These are phyloP conservation scores for Drosophila anceps DNA, from an alignment of 2,888 invertebrate genomes.

Conservation along the genomic window DNA sequence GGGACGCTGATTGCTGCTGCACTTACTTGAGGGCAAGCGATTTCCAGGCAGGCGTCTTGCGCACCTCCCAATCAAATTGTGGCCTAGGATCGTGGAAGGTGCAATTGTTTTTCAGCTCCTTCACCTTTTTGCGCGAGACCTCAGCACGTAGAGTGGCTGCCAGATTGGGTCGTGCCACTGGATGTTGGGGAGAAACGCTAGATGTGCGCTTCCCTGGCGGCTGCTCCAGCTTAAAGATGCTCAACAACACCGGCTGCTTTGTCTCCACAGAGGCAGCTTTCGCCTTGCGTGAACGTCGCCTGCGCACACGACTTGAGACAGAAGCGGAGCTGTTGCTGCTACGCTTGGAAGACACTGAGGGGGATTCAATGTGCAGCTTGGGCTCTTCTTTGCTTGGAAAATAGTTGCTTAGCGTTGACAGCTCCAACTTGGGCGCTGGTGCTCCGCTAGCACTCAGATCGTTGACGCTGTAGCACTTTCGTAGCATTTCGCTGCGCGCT, in stretches of 20 bases:
- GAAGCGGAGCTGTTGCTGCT: conserved; percentile 65
- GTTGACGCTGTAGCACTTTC: conserved; percentile 78
- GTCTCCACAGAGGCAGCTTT: conserved; percentile 20
- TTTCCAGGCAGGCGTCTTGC: conserved; percentile 85
- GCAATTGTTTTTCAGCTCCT: conserved; percentile 81
- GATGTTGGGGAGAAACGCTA: conserved; percentile 82
- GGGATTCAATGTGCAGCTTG: conserved; percentile 74
- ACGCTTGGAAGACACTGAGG: conserved; percentile 55
- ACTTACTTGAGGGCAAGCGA: conserved; percentile 82
- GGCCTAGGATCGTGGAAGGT: conserved; percentile 76
- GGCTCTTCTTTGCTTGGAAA: conserved; percentile 65
- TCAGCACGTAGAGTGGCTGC: conserved; percentile 85
- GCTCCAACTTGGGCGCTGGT: neutral
- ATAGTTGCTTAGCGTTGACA: conserved; percentile 61
- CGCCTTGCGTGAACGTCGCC: conserved; percentile 50
- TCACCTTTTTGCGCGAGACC: conserved; percentile 82
- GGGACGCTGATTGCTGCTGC: neutral
- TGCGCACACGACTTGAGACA: conserved; percentile 40
- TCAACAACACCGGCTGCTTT: conserved; percentile 48
- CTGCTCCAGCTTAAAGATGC: conserved; percentile 63
- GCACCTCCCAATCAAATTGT: conserved; percentile 84
- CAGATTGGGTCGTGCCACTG: conserved; percentile 84
- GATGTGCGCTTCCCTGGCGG: conserved; percentile 40
- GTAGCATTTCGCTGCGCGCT: conserved; percentile 65
- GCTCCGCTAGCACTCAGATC: conserved; percentile 59